phyloP scores from a whole-genome alignment of 2,113 vertebrate species.

The Myanophis thanlyinensis region DNA sequence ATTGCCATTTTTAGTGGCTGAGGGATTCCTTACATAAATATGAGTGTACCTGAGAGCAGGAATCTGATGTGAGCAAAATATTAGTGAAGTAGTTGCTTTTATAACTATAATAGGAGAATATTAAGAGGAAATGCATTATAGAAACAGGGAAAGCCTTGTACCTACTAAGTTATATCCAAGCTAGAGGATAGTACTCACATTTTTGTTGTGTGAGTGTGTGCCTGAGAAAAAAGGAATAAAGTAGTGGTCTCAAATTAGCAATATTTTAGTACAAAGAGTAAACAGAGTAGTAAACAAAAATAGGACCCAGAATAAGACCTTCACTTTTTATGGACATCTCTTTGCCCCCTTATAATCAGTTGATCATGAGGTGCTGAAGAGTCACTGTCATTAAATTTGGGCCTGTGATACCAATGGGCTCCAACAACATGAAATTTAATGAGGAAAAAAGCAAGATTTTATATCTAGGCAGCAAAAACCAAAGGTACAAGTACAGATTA shows the following conservation, averaged over 20 bases:
- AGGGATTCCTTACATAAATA: not conserved
- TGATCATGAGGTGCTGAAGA: not conserved
- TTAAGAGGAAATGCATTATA: not conserved
- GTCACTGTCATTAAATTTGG: not conserved
- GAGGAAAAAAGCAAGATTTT: too few species aligned
- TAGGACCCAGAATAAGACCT: not conserved
- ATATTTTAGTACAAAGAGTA: not conserved
- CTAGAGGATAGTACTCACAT: not conserved
- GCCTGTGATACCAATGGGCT: not conserved
- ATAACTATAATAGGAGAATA: not conserved
- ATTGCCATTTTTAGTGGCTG: not conserved
- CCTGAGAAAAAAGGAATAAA: not conserved
- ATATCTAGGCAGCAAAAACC: too few species aligned
- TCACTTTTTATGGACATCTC: not conserved
- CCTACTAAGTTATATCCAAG: not conserved
- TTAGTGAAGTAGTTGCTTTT: not conserved
- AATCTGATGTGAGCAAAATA: not conserved
- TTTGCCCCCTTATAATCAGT: not conserved
- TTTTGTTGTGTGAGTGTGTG: not conserved
- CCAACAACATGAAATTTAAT: too few species aligned
- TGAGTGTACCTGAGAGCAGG: not conserved
- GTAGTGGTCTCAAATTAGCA: not conserved
- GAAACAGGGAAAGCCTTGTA: not conserved
- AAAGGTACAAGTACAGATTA: too few species aligned
- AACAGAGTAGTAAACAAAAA: not conserved